A percentile compares a stretch with the other conserved stretches of the same genome.
Evolutionary conservation across 2,797 vertebrate species (phyloP).

Genomic region (Microchirus variegatus): DNA sequence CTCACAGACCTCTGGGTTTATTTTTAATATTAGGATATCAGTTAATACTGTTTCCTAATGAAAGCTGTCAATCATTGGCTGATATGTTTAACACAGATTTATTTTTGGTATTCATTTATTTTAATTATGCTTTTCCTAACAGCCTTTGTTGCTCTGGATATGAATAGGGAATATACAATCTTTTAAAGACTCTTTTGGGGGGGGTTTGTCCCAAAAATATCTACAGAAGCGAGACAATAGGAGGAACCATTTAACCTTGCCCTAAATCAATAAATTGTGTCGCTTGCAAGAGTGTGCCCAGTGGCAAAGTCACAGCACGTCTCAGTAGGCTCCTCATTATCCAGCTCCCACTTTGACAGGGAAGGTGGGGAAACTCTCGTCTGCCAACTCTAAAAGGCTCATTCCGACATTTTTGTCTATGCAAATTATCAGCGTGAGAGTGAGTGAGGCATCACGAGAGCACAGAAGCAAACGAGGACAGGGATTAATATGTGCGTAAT

Average conservation of each 20-base stretch:
- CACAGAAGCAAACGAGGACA: slow-evolving; percentile 38
- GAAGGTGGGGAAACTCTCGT: slow-evolving; percentile 73
- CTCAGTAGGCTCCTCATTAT: slow-evolving; percentile 77
- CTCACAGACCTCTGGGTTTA: too few relatives aligned
- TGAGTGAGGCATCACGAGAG: too few relatives aligned
- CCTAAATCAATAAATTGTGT: slow-evolving; percentile 71
- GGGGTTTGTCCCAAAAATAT: slow-evolving; percentile 68
- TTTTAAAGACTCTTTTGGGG: slow-evolving; percentile 39
- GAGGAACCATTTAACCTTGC: slow-evolving; percentile 77
- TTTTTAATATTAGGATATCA: too few relatives aligned
- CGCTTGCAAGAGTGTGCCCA: slow-evolving; percentile 65
- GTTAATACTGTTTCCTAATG: not conserved
- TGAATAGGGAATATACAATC: slow-evolving; percentile 51
- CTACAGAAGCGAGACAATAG: slow-evolving; percentile 59
- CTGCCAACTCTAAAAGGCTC: slow-evolving; percentile 53
- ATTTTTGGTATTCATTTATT: not conserved
- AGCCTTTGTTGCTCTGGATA: slow-evolving; percentile 41
- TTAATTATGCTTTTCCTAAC: slow-evolving; percentile 10
- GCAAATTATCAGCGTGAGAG: slow-evolving; percentile 38
- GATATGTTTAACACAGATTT: not conserved
- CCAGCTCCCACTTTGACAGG: slow-evolving; percentile 56
- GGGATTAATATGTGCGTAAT: slow-evolving; percentile 60
- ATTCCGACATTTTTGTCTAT: slow-evolving; percentile 50
- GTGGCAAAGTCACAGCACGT: slow-evolving; percentile 77
- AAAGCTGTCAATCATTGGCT: not conserved